Percentiles rank a stretch among this genome's conserved stretches.
phyloP scores from a whole-genome alignment of 2,797 vertebrate species.

The Catharus ustulatus region DNA sequence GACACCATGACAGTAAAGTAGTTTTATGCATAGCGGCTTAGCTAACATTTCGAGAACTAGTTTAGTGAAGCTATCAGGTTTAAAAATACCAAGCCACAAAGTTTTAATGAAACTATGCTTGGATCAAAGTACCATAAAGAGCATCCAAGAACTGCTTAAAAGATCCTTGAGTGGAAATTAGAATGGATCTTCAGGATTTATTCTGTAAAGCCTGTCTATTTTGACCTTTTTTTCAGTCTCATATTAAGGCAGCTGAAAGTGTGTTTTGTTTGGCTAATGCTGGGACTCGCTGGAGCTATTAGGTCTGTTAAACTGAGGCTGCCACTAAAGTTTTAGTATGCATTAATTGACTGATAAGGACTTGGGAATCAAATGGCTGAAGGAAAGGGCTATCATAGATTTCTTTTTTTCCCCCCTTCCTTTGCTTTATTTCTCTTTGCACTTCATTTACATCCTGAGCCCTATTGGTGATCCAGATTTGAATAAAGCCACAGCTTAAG shows the following conservation, averaged over 20 bases:
- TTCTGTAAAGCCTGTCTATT: slow-evolving; percentile 78
- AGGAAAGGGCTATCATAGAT: slow-evolving; percentile 73
- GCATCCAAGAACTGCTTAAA: slow-evolving; percentile 79
- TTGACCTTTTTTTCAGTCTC: slow-evolving; percentile 77
- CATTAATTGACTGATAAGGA: slow-evolving; percentile 80
- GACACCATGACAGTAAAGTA: slow-evolving; percentile 78
- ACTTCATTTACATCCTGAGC: slow-evolving; percentile 98
- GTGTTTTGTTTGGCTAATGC: slow-evolving; percentile 78
- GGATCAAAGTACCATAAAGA: slow-evolving; percentile 80
- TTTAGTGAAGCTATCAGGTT: slow-evolving; percentile 78
- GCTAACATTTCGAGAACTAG: slow-evolving; percentile 75
- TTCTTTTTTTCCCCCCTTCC: not conserved
- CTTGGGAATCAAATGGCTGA: slow-evolving; percentile 71
- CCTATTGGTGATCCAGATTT: slow-evolving; percentile 90
- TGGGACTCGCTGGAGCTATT: slow-evolving; percentile 55
- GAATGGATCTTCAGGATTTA: slow-evolving; percentile 82
- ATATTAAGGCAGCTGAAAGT: slow-evolving; percentile 74
- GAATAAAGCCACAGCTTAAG: slow-evolving; percentile 80
- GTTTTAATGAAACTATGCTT: slow-evolving; percentile 80
- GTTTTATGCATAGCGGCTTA: slow-evolving; percentile 80
- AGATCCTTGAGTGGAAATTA: slow-evolving; percentile 81
- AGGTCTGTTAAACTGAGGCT: slow-evolving; percentile 62
- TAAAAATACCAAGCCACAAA: slow-evolving; percentile 79
- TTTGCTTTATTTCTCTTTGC: slow-evolving; percentile 90
- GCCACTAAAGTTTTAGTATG: slow-evolving; percentile 70